These are phyloP conservation scores for Caenorhabditis japonica DNA, from an alignment of 2,888 invertebrate genomes.

Conservation along the genomic window DNA sequence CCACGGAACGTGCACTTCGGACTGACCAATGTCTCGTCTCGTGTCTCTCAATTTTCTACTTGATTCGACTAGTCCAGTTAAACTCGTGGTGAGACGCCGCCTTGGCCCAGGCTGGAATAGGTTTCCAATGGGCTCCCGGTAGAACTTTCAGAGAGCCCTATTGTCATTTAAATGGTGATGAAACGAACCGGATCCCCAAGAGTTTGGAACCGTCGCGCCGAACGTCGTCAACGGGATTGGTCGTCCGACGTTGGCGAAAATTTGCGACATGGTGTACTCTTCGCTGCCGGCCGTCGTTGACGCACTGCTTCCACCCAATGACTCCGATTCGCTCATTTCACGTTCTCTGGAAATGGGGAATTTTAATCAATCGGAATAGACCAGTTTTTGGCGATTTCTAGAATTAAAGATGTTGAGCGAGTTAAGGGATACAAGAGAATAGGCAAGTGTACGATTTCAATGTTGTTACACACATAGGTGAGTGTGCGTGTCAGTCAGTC, in stretches of 20 bases:
- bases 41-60: no score
- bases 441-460: constrained; percentile 23
- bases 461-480: constrained; percentile 28
- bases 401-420: not conserved
- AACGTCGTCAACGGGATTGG: constrained; percentile 54
- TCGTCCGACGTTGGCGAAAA: constrained; percentile 66
- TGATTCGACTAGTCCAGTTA: no score
- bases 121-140: no score
- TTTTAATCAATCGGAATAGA: not conserved
- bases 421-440: constrained; percentile 4
- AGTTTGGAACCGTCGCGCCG: constrained; percentile 35
- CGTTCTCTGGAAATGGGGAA: constrained; percentile 55
- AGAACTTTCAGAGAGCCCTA: no score
- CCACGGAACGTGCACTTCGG: no score
- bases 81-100: no score
- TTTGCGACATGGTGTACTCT: constrained; percentile 65
- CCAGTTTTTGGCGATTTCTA: not conserved
- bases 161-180: no score
- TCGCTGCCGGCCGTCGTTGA: constrained; percentile 64
- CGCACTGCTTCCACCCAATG: constrained; percentile 69
- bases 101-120: no score
- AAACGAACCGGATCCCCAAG: constrained; percentile 61
- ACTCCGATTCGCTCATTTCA: constrained; percentile 75
- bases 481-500: constrained; percentile 5
- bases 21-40: no score